Conservation (phyloP, 2,113 vertebrate species). For the Tylochromis polylepis region DNA sequence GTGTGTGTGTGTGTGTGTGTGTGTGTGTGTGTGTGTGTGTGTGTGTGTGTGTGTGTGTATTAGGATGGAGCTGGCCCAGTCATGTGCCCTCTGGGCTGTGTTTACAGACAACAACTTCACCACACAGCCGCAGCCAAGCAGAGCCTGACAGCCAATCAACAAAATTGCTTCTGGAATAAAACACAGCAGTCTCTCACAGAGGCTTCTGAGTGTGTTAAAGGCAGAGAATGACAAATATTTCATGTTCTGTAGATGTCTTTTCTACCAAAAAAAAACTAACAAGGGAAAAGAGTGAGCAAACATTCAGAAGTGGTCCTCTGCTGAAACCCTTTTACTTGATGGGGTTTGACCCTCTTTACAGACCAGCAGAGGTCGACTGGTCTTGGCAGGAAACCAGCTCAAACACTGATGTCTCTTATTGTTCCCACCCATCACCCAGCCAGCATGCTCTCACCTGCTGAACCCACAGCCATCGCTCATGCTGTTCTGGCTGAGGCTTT, state of each 20-base stretch:
- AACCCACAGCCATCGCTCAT: conserved; percentile 65
- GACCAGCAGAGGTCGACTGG: conserved; percentile 27
- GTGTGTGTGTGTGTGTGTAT: conserved; percentile 5
- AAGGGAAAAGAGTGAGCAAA: background rate
- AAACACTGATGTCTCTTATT: conserved; percentile 37
- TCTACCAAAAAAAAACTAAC: background rate
- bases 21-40: background rate
- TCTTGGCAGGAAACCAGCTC: conserved; percentile 53
- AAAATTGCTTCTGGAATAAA: conserved; percentile 42
- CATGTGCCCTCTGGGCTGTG: conserved; percentile 53
- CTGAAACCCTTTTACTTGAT: background rate
- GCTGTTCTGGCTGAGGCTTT: conserved; percentile 39
- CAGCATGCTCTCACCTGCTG: conserved; percentile 67
- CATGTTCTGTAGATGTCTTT: background rate
- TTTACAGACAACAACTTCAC: conserved; percentile 65
- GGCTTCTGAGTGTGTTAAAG: background rate
- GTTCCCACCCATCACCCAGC: conserved; percentile 55
- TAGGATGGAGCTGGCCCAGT: conserved; percentile 37
- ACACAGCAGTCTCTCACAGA: conserved; percentile 5
- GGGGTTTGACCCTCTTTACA: conserved; percentile 1
- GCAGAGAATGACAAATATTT: background rate
- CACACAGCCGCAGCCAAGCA: conserved; percentile 46
- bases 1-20: no score
- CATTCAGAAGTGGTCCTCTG: background rate
- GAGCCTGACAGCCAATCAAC: conserved; percentile 58